phyloP scores from a whole-genome alignment of 2,797 vertebrate species.

The Ceryle rudis region DNA sequence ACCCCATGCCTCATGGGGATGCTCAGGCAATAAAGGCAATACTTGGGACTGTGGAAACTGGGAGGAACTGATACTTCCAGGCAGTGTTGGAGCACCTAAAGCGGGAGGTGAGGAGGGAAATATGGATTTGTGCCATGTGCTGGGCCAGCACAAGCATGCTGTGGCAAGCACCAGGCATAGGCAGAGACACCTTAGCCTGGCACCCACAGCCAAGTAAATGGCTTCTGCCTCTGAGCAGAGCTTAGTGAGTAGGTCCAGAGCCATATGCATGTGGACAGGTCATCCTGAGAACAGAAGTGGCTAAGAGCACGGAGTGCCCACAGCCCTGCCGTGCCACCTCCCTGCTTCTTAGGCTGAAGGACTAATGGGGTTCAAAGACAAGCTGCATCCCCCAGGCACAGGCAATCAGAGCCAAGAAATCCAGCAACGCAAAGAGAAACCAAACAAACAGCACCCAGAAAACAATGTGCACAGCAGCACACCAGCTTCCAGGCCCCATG shows the following conservation, averaged over 20 bases:
- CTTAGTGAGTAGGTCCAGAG: neutral
- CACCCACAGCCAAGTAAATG: neutral
- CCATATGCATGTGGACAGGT: neutral
- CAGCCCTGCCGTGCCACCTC: fast-evolving
- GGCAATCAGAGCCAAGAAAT: neutral
- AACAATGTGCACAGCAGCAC: neutral
- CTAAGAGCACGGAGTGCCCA: neutral
- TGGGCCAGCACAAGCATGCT: neutral
- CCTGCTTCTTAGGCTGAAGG: neutral
- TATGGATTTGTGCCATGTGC: neutral
- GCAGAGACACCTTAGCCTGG: neutral
- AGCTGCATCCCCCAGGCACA: neutral
- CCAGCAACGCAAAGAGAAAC: neutral
- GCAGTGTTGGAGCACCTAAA: neutral
- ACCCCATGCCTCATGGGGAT: neutral
- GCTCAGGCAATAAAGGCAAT: neutral
- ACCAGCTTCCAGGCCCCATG: neutral
- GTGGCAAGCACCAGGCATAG: neutral
- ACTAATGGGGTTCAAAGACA: neutral
- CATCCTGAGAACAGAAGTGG: neutral
- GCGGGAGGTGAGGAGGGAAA: neutral
- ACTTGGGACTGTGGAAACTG: neutral
- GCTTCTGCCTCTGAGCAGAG: neutral
- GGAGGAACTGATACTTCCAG: neutral
- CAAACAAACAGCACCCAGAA: neutral